phyloP scores from a whole-genome alignment of 2,888 invertebrate species.

The Cryptophagus acutangulus region DNA sequence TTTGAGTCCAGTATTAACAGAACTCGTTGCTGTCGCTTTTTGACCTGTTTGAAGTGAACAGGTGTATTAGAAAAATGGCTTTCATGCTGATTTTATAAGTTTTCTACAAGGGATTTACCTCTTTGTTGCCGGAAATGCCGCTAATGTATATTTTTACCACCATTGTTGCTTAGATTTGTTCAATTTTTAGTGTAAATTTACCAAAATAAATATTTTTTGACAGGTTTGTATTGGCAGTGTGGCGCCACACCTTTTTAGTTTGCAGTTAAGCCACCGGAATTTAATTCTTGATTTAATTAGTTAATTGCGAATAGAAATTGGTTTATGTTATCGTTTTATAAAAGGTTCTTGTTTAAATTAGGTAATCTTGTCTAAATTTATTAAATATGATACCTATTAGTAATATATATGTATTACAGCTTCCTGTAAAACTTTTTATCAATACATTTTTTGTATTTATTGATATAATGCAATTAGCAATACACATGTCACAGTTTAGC shows the following conservation, averaged over 20 bases:
- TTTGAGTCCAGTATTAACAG: slow-evolving; percentile 90
- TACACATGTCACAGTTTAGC: too few relatives aligned
- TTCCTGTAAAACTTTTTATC: too few relatives aligned
- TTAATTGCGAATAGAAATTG: neutral
- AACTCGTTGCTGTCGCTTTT: slow-evolving; percentile 92
- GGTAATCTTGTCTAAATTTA: neutral
- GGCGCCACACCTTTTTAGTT: slow-evolving; percentile 30
- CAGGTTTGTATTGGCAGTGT: slow-evolving; percentile 26
- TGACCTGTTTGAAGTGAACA: slow-evolving; percentile 62
- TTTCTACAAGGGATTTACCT: slow-evolving; percentile 58
- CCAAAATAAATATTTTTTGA: slow-evolving; percentile 25
- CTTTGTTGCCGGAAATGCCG: slow-evolving; percentile 90
- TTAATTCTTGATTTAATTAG: neutral
- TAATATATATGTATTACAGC: neutral
- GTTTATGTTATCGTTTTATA: neutral
- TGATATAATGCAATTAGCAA: too few relatives aligned
- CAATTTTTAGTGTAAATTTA: slow-evolving; percentile 19
- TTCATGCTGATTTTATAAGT: neutral
- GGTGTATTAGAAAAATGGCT: slow-evolving; percentile 16
- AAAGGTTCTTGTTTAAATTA: neutral
- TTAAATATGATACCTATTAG: neutral
- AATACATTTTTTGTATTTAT: too few relatives aligned
- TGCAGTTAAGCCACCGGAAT: neutral
- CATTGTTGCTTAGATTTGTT: slow-evolving; percentile 52
- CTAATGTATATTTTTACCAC: slow-evolving; percentile 88